phyloP scores from a whole-genome alignment of 1,140 invertebrate genomes.

The Brachionus sp. region DNA sequence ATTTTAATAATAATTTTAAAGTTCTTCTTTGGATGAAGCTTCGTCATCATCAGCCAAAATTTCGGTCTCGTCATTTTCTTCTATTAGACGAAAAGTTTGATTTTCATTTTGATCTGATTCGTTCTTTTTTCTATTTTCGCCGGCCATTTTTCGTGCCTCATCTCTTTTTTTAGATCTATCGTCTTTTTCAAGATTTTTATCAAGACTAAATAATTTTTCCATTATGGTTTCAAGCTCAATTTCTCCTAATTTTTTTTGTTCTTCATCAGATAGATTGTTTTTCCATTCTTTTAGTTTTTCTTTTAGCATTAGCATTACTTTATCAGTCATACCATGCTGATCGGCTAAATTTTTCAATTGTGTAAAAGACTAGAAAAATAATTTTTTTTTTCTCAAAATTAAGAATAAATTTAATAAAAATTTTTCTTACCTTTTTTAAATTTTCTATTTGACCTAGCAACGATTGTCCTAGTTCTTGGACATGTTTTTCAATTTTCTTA shows the following conservation, averaged over 20 bases:
- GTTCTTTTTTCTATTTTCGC: neutral
- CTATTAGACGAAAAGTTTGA: neutral
- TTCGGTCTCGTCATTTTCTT: constrained; percentile 18
- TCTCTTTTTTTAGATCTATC: constrained; percentile 6
- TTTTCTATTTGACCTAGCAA: constrained; percentile 1
- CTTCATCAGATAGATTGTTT: neutral
- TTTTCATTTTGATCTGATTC: neutral
- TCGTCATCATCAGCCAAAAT: constrained; percentile 27
- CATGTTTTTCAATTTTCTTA: constrained; percentile 1
- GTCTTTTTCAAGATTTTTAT: neutral
- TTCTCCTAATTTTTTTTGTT: neutral
- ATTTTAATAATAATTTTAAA: neutral
- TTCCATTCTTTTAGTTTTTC: neutral
- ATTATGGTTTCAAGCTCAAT: neutral
- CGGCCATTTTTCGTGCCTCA: neutral
- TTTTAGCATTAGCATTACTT: neutral
- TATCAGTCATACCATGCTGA: neutral
- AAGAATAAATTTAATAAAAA: no score
- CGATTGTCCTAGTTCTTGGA: constrained; percentile 12
- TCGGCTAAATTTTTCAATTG: constrained; percentile 31
- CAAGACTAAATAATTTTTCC: neutral
- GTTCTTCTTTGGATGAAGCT: neutral
- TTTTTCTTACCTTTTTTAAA: neutral
- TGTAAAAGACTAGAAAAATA: neutral
- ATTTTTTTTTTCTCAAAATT: neutral